Evolutionary conservation across 2,113 vertebrate genomes (phyloP).

Genomic region (Ciconia stormi): DNA sequence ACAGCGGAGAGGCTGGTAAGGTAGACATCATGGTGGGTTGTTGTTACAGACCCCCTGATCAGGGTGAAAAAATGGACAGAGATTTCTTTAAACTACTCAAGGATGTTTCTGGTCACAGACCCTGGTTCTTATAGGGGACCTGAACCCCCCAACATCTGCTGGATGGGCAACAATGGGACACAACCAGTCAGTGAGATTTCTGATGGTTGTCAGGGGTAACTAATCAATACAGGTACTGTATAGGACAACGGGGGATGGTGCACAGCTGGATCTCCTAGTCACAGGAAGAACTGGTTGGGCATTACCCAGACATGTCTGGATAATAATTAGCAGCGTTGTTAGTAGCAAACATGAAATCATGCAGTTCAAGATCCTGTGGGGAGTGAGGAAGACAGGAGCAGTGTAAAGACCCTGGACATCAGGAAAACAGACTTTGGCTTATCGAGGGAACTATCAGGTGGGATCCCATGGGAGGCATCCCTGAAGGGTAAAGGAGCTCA

Average conservation of each 20-base stretch:
- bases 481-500: neutral
- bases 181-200: neutral
- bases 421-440: neutral
- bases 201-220: neutral
- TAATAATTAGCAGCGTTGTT: neutral
- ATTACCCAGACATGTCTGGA: neutral
- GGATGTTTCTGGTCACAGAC: neutral
- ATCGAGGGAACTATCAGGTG: neutral
- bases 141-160: neutral
- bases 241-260: too few relatives aligned
- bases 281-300: neutral
- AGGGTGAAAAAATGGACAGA: neutral
- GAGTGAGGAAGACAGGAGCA: neutral
- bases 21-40: neutral
- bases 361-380: neutral
- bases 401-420: neutral
- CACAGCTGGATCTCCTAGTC: neutral
- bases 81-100: neutral
- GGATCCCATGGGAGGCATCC: neutral
- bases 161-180: neutral
- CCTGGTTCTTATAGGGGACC: neutral
- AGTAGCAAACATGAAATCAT: neutral
- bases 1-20: neutral
- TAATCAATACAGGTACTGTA: neutral
- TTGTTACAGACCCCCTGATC: neutral